phyloP scores from a whole-genome alignment of 2,113 vertebrate genomes.

The Epinephelus lanceolatus region DNA sequence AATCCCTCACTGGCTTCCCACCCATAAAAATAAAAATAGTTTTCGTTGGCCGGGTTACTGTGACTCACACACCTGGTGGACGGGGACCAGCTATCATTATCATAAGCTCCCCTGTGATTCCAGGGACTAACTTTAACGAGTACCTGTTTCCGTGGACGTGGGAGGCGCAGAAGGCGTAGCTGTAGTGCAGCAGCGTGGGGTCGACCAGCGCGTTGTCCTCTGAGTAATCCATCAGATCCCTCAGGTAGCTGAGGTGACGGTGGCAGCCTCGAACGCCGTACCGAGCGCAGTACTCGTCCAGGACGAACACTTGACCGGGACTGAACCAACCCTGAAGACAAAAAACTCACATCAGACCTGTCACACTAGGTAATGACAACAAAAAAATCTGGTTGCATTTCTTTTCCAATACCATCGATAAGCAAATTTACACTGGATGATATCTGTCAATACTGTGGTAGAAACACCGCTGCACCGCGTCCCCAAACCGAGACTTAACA shows the following conservation, averaged over 20 bases:
- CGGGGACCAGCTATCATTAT: neutral
- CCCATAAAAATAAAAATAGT: no score
- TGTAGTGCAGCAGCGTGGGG: conserved; percentile 98
- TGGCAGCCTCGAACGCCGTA: conserved; percentile 96
- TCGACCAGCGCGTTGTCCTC: conserved; percentile 93
- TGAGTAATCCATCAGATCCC: conserved; percentile 92
- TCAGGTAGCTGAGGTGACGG: conserved; percentile 96
- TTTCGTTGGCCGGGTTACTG: no score
- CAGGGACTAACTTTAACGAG: neutral
- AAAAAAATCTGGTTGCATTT: neutral
- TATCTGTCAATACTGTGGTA: no score
- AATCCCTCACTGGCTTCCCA: no score
- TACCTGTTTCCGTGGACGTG: conserved; percentile 99
- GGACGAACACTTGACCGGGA: conserved; percentile 96
- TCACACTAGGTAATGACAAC: neutral
- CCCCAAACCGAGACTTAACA: no score
- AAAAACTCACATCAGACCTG: neutral
- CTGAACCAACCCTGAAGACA: conserved; percentile 96
- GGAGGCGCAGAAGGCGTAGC: conserved; percentile 98
- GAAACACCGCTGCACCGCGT: no score
- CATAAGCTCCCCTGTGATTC: neutral
- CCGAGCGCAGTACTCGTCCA: conserved; percentile 97
- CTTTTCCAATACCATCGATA: no score
- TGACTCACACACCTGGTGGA: no score
- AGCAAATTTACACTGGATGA: no score